These are phyloP conservation scores for Helarctos malayanus DNA, from an alignment of 2,797 vertebrate species.

Conservation along the genomic window DNA sequence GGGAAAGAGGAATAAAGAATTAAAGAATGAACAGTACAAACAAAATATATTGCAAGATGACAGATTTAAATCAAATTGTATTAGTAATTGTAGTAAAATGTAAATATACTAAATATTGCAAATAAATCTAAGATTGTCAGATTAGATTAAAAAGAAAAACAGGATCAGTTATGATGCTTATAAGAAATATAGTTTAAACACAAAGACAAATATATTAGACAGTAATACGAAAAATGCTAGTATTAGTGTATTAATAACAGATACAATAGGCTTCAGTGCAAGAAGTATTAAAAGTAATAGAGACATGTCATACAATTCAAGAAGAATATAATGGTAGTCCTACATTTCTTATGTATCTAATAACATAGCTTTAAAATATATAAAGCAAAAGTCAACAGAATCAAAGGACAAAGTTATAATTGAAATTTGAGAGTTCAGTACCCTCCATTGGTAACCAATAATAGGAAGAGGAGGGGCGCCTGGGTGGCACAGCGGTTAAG, in stretches of 20 bases:
- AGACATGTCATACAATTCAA: not conserved
- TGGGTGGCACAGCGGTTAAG: no score
- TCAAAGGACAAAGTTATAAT: not conserved
- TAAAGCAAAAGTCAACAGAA: not conserved
- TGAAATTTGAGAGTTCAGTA: not conserved
- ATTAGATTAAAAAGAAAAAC: not conserved
- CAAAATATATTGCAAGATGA: not conserved
- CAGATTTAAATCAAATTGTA: not conserved
- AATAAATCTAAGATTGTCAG: not conserved
- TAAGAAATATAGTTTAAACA: not conserved
- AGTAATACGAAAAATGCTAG: not conserved
- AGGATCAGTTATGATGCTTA: not conserved
- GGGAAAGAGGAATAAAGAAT: not conserved
- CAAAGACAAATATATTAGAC: not conserved
- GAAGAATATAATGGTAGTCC: not conserved
- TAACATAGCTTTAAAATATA: not conserved
- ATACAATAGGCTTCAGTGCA: not conserved
- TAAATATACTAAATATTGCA: not conserved
- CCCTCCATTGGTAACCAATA: not conserved
- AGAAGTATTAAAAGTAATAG: not conserved
- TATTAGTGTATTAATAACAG: not conserved
- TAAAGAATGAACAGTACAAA: not conserved
- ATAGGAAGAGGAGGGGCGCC: not conserved
- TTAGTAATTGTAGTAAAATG: not conserved
- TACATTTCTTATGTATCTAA: not conserved